These are phyloP conservation scores for Coreoperca whiteheadi DNA, from an alignment of 2,113 vertebrate genomes.

Conservation along the genomic window DNA sequence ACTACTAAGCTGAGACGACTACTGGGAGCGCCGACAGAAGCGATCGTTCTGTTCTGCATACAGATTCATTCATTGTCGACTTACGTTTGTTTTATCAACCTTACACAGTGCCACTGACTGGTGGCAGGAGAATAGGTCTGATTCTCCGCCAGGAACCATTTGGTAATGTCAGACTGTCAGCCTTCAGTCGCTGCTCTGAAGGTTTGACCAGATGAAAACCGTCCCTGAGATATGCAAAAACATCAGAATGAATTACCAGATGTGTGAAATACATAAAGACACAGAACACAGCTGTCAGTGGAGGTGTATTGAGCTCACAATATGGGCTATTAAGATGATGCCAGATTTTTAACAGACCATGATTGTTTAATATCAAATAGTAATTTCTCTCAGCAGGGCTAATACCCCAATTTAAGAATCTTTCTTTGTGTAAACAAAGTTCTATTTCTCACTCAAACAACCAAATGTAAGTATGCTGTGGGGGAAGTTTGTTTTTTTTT, in stretches of 20 bases:
- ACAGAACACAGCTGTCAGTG: background rate
- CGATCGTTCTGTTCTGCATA: conserved; percentile 17
- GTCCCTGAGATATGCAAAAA: conserved; percentile 5
- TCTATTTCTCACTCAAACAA: background rate
- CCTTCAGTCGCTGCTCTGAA: background rate
- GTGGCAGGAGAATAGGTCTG: background rate
- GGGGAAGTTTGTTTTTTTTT: background rate
- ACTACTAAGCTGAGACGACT: conserved; percentile 13
- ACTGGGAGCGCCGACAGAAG: conserved; percentile 13
- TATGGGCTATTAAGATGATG: background rate
- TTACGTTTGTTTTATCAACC: conserved; percentile 40
- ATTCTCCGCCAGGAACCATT: conserved; percentile 21
- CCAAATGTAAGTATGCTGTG: background rate
- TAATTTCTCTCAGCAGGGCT: background rate
- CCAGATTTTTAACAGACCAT: background rate
- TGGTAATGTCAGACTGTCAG: conserved; percentile 9
- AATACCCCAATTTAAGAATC: background rate
- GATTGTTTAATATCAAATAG: background rate
- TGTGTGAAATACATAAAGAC: conserved; percentile 14
- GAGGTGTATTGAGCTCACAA: background rate
- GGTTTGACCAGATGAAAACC: conserved; percentile 11
- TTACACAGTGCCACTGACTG: conserved; percentile 21
- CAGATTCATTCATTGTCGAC: conserved; percentile 9
- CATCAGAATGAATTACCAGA: background rate
- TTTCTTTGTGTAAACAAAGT: background rate